Conservation (phyloP, 2,888 invertebrate species). For the Leptarthrus brevirostris region DNA sequence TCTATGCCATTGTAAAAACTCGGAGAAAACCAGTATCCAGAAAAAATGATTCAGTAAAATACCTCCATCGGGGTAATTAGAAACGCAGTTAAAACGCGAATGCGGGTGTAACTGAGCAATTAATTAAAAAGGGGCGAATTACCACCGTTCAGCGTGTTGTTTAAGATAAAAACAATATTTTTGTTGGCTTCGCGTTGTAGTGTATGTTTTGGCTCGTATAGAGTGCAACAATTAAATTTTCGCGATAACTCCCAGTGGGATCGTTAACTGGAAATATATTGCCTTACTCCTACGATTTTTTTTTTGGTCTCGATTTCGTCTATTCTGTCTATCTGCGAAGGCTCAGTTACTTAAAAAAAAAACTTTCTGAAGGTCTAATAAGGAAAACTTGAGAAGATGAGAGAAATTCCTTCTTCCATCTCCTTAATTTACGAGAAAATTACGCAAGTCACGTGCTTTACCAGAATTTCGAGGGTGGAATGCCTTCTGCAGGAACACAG, state of each 20-base stretch:
- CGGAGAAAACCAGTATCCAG: no score
- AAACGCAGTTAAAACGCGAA: conserved; percentile 26
- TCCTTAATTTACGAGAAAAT: conserved; percentile 47
- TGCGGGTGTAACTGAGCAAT: conserved; percentile 12
- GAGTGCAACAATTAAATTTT: conserved; percentile 45
- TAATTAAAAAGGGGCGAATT: conserved; percentile 40
- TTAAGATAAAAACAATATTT: background rate
- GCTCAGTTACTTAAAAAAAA: background rate
- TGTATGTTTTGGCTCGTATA: conserved; percentile 17
- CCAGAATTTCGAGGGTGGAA: conserved; percentile 14
- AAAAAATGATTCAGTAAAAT: conserved; percentile 11
- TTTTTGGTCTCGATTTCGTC: background rate
- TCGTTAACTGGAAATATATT: conserved; percentile 4
- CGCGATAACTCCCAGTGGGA: conserved; percentile 27
- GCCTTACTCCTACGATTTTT: background rate
- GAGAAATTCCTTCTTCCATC: conserved; percentile 24
- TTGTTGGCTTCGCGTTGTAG: background rate
- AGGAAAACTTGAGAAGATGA: conserved; percentile 4
- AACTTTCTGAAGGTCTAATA: background rate
- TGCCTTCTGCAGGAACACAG: conserved; percentile 5
- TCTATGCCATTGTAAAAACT: background rate
- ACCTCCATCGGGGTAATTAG: conserved; percentile 26
- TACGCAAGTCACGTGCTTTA: conserved; percentile 49
- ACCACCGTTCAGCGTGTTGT: background rate
- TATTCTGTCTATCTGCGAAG: background rate